Percentiles rank a stretch among this genome's conserved stretches.
These are phyloP conservation scores for Virgularia gustaviana DNA, from an alignment of 92 coral and sea anemone genomes.

Conservation along the genomic window DNA sequence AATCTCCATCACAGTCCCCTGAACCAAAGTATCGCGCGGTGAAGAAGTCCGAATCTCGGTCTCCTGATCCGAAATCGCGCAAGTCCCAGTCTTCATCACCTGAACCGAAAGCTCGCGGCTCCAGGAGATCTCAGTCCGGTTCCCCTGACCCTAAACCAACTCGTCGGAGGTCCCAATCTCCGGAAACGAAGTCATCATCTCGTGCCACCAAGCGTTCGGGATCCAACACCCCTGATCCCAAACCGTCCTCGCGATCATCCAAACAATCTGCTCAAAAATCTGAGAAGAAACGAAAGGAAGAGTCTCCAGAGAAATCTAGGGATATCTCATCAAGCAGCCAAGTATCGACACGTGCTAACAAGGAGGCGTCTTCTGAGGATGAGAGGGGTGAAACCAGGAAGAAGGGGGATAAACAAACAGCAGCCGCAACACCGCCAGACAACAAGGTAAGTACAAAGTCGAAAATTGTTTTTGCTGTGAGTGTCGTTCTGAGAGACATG, in stretches of 20 bases:
- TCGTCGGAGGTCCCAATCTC: constrained; percentile 38
- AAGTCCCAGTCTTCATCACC: constrained; percentile 3
- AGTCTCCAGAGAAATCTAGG: constrained; percentile 25
- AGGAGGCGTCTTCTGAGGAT: constrained; percentile 19
- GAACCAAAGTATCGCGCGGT: too few species aligned
- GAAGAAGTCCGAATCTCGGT: too few species aligned
- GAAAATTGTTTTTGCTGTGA: too few species aligned
- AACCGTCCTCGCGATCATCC: constrained; percentile 23
- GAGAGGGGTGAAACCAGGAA: too few species aligned
- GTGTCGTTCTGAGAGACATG: neutral
- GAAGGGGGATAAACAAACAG: constrained; percentile 39
- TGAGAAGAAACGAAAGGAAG: constrained; percentile 14
- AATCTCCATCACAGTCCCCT: constrained; percentile 39
- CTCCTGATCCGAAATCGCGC: neutral
- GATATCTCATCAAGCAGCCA: too few species aligned
- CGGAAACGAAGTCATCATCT: constrained; percentile 14
- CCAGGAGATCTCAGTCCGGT: constrained; percentile 47
- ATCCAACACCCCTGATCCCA: constrained; percentile 36
- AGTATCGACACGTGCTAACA: too few species aligned
- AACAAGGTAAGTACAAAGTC: constrained; percentile 32
- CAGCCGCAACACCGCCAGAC: constrained; percentile 38
- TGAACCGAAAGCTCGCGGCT: constrained; percentile 34
- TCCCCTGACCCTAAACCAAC: constrained; percentile 49
- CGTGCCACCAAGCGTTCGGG: neutral
- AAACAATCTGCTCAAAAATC: constrained; percentile 3